phyloP scores from a whole-genome alignment of 2,797 vertebrate genomes.

The Pangasius krempfi region DNA sequence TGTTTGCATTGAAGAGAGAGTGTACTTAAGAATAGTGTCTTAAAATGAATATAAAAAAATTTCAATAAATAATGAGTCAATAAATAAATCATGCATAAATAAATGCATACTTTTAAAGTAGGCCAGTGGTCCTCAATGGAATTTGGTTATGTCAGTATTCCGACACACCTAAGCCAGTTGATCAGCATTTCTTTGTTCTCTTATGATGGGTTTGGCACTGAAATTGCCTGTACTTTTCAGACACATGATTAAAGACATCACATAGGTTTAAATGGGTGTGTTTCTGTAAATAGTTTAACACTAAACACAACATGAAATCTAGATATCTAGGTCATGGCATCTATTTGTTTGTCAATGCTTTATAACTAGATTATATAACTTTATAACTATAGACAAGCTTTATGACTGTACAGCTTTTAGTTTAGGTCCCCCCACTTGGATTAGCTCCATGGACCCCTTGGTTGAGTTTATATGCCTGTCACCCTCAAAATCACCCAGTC shows the following conservation, averaged over 20 bases:
- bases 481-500: not conserved
- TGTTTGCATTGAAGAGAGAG: not conserved
- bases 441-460: not conserved
- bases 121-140: too few species aligned
- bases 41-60: not conserved
- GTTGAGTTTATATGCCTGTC: not conserved
- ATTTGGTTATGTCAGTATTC: not conserved
- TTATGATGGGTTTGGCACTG: not conserved
- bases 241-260: not conserved
- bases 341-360: not conserved
- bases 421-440: too few species aligned
- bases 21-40: not conserved
- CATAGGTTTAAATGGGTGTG: not conserved
- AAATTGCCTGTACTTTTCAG: not conserved
- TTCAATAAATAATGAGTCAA: not conserved
- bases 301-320: not conserved
- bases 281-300: not conserved
- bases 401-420: not conserved
- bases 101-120: not conserved
- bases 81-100: not conserved
- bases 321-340: not conserved
- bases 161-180: not conserved
- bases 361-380: too few species aligned
- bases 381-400: too few species aligned
- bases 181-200: not conserved